Evolutionary conservation across 2,888 invertebrate genomes (phyloP), one percentile per base, ranked within the genome.

Genomic region (Laspeyria flexula): DNA sequence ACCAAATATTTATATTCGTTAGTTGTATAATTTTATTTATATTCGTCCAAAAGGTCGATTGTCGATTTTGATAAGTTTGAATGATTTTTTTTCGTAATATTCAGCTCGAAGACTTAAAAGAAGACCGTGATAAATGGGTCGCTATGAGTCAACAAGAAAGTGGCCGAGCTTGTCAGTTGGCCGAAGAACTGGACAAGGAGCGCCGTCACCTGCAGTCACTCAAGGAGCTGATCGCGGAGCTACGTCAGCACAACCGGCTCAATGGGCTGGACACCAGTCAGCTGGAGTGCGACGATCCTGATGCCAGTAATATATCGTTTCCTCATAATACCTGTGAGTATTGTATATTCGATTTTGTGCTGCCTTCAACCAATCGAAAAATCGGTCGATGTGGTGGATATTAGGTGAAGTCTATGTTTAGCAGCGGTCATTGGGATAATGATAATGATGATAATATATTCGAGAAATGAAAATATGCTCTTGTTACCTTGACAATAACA

Each of bases 51-150:
- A n/a, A n/a, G n/a, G n/a, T n/a, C n/a, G n/a, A n/a, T n/a, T n/a
- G n/a, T n/a, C n/a, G n/a, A n/a, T n/a, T n/a, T n/a, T n/a, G n/a
- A n/a, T n/a, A n/a, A n/a, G n/a, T n/a, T n/a, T n/a, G n/a, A n/a
- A n/a, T n/a, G n/a, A n/a, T n/a, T n/a, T n/a, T n/a, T n/a, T 44
- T 29, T 11, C 57, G 1, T 38, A 15, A 25, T 7, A 25, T 25
- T 67, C 73, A 94, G 81, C 68, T 94, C 15, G 92, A 93, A 6
- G 91, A 92, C 47, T 71, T 91, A 0, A 89, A 87, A 60, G 71
- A 76, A 9, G 90, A 92, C 29, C 79, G 89, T 1, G 88, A 90
- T 53, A 87, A 87, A 64, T 86, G 83, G 81, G 30, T 87, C 1
- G 18, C 71, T 0, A 48, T 83, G 12, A 82, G 79, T 46, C 86